Base-by-base conservation (phyloP, 2,113 vertebrate genomes). In the Tretioscincus oriximinensis region DNA sequence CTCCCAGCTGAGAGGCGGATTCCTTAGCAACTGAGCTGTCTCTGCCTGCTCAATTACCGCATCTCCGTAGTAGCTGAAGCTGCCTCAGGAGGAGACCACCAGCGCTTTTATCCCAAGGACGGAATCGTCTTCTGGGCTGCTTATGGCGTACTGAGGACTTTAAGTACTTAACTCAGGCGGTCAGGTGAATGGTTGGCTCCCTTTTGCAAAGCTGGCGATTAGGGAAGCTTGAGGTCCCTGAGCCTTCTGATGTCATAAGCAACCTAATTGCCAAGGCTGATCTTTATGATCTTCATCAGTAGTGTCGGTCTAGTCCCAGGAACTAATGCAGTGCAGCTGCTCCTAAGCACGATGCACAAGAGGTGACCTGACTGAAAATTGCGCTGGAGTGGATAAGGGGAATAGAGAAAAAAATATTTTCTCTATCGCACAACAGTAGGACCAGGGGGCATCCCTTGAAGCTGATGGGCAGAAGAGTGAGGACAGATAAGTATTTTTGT, bases 241-340 rank as follows among this genome's bases (percentile, higher is more conserved):
- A 86, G 84, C 63, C 29, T 2, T 73, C 85, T 75, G 84, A 90
- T 0, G 47, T 85, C 84, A 87, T 92, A 90, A 94, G 81, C 75
- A 87, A 87, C 83, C 88, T 81, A 91, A 82, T 10, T 58, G 63
- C 31, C 87, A 28, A 20, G 49, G 82, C 65, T 0, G 63, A 83
- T 68, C 74, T 80, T 47, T 78, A 74, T 5, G 1, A 64, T 20
- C 11, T 0, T 58, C 18, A 58, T 41, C 35, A 4, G 54, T 58
- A 58, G 4, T 58, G 18, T 58, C 54, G 16, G 54, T 18, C 11
- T 11, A 9, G 14, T 76, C 72, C 74, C 6, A 22, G 6, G 4
- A 49, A 0, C 5, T 63, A 63, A 11, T 66, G 18, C 24, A 1
- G 41, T 28, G 22, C 31, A 66, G 3, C 31, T 70, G 73, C 35